Conservation (phyloP, 2,797 vertebrate genomes). For the Onychomys leucogaster region DNA sequence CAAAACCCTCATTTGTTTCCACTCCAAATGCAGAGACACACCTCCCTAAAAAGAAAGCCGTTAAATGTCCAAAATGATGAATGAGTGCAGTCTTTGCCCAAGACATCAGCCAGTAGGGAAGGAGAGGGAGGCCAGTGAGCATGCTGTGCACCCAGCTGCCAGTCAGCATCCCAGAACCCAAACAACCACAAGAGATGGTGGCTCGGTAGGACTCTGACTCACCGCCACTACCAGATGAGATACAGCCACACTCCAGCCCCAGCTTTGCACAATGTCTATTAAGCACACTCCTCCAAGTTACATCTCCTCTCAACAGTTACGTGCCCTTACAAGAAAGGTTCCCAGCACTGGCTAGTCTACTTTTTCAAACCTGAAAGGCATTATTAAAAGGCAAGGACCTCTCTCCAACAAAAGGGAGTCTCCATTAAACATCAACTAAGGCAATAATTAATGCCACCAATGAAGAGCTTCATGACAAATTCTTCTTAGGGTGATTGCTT, state of each 20-base stretch:
- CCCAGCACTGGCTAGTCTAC: neutral
- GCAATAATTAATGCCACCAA: neutral
- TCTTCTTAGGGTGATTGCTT: neutral
- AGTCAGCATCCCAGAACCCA: neutral
- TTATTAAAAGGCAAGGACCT: neutral
- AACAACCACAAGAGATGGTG: neutral
- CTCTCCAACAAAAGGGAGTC: neutral
- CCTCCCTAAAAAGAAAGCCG: neutral
- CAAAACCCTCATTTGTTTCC: neutral
- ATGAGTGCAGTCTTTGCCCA: neutral
- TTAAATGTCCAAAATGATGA: neutral
- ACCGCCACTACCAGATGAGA: neutral
- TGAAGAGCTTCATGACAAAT: neutral
- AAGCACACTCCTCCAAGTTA: neutral
- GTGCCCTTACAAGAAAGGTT: neutral
- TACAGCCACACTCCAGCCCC: neutral
- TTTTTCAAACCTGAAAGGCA: neutral
- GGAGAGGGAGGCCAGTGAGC: too few species aligned
- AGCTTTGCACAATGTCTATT: neutral
- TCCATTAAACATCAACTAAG: neutral
- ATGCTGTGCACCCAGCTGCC: neutral
- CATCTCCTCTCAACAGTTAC: neutral
- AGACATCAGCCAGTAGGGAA: neutral
- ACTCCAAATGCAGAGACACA: neutral
- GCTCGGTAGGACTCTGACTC: neutral